A percentile compares a stretch with the other conserved stretches of the same genome.
phyloP scores from a whole-genome alignment of 2,797 vertebrate genomes.

The Manis crassicaudata region DNA sequence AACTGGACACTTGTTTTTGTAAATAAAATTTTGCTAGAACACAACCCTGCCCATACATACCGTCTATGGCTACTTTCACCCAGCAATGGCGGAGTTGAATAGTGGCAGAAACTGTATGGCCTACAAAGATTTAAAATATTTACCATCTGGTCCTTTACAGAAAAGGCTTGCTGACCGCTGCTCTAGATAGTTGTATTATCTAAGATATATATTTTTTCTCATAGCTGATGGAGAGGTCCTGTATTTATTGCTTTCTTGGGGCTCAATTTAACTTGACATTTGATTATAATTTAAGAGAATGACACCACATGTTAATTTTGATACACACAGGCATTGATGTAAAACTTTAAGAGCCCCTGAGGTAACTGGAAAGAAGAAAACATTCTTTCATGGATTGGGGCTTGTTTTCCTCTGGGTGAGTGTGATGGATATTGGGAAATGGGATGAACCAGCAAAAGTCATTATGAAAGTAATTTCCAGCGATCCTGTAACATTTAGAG shows the following conservation, averaged over 20 bases:
- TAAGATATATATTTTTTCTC: background rate
- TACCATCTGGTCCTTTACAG: background rate
- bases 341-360: background rate
- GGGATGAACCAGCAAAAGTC: constrained; percentile 32
- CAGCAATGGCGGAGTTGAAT: background rate
- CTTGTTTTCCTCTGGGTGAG: constrained; percentile 44
- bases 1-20: background rate
- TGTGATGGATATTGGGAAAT: constrained; percentile 52
- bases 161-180: background rate
- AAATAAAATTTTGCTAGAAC: constrained; percentile 48
- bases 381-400: background rate
- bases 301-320: background rate
- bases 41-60: background rate
- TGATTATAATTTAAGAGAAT: background rate
- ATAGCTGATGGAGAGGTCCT: background rate
- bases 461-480: constrained; percentile 61
- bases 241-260: background rate
- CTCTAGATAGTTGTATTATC: background rate
- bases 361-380: background rate
- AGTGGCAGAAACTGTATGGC: background rate
- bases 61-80: background rate
- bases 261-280: constrained; percentile 29
- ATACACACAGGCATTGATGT: background rate
- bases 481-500: constrained; percentile 55
- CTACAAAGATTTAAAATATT: background rate